These are phyloP conservation scores for Thysanoteuthis rhombus DNA, from an alignment of 2,888 invertebrate genomes.

Conservation along the genomic window DNA sequence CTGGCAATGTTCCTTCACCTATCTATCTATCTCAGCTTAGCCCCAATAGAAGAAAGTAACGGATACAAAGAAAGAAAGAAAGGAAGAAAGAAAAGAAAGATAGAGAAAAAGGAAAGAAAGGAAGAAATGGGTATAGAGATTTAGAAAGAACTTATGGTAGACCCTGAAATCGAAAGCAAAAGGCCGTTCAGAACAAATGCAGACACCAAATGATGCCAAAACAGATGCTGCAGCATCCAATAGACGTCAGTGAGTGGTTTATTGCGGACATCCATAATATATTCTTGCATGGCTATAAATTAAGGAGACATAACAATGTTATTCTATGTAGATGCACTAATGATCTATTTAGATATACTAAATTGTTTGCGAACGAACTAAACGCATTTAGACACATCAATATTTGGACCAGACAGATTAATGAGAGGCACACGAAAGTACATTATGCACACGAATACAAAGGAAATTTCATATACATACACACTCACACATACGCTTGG, in stretches of 20 bases:
- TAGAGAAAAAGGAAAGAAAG: too few relatives aligned
- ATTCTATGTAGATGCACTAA: neutral
- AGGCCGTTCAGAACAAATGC: neutral
- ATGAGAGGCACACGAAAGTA: neutral
- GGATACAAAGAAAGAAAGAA: too few relatives aligned
- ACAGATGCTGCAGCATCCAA: neutral
- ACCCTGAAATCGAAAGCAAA: neutral
- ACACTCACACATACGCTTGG: neutral
- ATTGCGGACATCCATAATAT: neutral
- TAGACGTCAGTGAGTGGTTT: neutral
- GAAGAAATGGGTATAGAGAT: too few relatives aligned
- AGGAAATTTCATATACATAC: neutral
- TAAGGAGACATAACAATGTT: neutral
- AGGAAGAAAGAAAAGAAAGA: too few relatives aligned
- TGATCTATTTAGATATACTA: neutral
- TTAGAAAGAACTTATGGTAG: neutral
- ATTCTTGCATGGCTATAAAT: neutral
- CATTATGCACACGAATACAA: neutral
- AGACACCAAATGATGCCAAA: neutral
- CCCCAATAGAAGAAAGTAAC: too few relatives aligned
- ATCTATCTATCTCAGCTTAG: too few relatives aligned
- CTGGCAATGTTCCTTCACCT: too few relatives aligned
- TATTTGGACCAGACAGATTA: neutral
- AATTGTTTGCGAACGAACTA: neutral
- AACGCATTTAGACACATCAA: neutral